Evolutionary conservation across 2,888 invertebrate species (phyloP).

Genomic region (Callosobruchus maculatus): DNA sequence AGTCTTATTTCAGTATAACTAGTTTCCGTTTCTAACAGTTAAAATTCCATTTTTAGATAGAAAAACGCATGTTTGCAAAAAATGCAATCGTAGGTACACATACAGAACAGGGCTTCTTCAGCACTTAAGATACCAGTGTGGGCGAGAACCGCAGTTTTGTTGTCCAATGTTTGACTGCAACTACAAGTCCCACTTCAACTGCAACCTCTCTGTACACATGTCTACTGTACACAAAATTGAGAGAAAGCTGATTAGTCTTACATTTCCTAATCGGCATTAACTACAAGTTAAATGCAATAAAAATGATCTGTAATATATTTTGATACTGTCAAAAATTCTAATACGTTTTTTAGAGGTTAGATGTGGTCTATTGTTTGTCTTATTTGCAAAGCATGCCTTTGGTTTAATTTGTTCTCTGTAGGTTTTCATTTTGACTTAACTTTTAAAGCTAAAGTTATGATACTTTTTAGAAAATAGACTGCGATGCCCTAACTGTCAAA

Average conservation of each 20-base stretch:
- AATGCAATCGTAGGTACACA: conserved; percentile 4
- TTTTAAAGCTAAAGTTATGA: too few relatives aligned
- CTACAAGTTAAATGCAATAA: too few relatives aligned
- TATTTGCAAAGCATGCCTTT: too few relatives aligned
- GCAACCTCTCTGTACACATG: conserved; percentile 5
- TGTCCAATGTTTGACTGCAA: not conserved
- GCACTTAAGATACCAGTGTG: not conserved
- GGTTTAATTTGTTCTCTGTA: too few relatives aligned
- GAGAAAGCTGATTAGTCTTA: not conserved
- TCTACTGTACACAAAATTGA: not conserved
- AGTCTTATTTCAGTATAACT: too few relatives aligned
- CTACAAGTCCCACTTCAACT: conserved; percentile 4
- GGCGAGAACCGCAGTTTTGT: not conserved
- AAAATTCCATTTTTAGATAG: conserved; percentile 1
- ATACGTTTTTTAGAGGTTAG: too few relatives aligned
- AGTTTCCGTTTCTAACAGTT: not conserved
- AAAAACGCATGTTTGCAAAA: conserved; percentile 3
- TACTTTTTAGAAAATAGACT: too few relatives aligned
- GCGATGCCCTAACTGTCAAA: too few relatives aligned
- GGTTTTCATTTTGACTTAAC: too few relatives aligned
- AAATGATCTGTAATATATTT: too few relatives aligned
- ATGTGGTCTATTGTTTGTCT: too few relatives aligned
- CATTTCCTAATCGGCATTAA: not conserved
- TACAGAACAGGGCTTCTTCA: conserved; percentile 2
- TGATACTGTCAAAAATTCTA: too few relatives aligned